These are phyloP conservation scores for Drosophila seclusa DNA, from an alignment of 2,888 invertebrate species.

Conservation along the genomic window DNA sequence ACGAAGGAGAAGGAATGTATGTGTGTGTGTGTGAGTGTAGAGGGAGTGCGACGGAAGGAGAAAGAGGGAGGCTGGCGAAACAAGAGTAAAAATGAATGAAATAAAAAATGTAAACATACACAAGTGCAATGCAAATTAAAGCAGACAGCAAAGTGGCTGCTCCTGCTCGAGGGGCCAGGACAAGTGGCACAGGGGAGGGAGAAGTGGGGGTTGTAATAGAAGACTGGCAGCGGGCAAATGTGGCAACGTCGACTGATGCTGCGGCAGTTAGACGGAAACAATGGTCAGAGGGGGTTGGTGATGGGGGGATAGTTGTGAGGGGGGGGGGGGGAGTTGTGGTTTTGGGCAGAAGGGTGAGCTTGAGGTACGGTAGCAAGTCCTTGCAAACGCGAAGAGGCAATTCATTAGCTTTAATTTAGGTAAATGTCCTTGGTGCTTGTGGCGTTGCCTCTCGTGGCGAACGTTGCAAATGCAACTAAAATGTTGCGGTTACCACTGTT, in stretches of 20 bases:
- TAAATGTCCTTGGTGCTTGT: slow-evolving; percentile 81
- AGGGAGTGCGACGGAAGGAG: not conserved
- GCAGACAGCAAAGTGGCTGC: slow-evolving; percentile 81
- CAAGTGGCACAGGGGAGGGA: not conserved
- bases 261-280: slow-evolving; percentile 48
- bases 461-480: slow-evolving; percentile 78
- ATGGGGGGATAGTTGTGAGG: too few relatives aligned
- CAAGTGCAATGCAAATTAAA: slow-evolving; percentile 82
- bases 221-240: slow-evolving; percentile 27
- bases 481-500: slow-evolving; percentile 76
- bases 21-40: not conserved
- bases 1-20: slow-evolving; percentile 9
- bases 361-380: slow-evolving; percentile 42
- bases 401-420: slow-evolving; percentile 81
- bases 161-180: slow-evolving; percentile 31
- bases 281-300: slow-evolving; percentile 21
- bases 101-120: slow-evolving; percentile 81
- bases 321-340: not conserved
- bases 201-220: not conserved
- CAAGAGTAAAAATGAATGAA: slow-evolving; percentile 80
- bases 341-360: not conserved
- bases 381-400: slow-evolving; percentile 74
- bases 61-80: slow-evolving; percentile 45
- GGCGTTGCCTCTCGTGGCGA: slow-evolving; percentile 78
- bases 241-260: slow-evolving; percentile 51